Evolutionary conservation across 1,140 invertebrate species (phyloP), one percentile per base, ranked within the genome.

Genomic region (Zaprionus africanus): DNA sequence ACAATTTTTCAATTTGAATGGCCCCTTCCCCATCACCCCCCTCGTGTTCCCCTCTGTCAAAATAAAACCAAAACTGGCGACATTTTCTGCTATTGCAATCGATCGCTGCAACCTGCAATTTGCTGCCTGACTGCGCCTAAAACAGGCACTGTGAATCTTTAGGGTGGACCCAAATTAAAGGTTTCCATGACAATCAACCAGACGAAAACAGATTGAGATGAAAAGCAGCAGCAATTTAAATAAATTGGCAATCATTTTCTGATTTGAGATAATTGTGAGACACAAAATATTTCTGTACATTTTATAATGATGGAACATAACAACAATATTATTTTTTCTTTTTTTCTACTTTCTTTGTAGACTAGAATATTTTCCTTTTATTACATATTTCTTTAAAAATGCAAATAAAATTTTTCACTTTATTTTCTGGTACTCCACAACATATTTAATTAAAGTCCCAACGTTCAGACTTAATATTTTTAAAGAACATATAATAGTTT

Each of bases 1-100:
- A 87, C 84, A 79, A 90, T 90, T 88, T 84, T 88, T 88, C 85
- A 88, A 88, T 88, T 84, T 88, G 84, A 88, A 88, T 88, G 81
- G 71, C 63, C 43, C 6, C 11, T 5, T 22, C 9, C 46, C 9
- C 11, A 2, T 22, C 0, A 3, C 46, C n/a, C 15, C 11, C 19
- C 46, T 5, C 13, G 12, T 41, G 15, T n/a, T n/a, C 19, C 11
- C 46, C 9, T 17, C 46, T 49, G 58, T 24, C 67, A 9, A 34
- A 34, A 11, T 7, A 34, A 59, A 60, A 36, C 36, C 63, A 36
- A 60, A 11, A 28, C 58, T 63, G 67, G 41, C 51, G 51, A 57
- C 28, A 51, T 60, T 74, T 46, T 56, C 57, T 60, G 46, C 24
- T 13, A 70, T 56, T 76, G 73, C 67, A 76, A 83, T 85, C 80